phyloP scores from a whole-genome alignment of 2,113 vertebrate genomes.

The Dicerorhinus sumatrensis region DNA sequence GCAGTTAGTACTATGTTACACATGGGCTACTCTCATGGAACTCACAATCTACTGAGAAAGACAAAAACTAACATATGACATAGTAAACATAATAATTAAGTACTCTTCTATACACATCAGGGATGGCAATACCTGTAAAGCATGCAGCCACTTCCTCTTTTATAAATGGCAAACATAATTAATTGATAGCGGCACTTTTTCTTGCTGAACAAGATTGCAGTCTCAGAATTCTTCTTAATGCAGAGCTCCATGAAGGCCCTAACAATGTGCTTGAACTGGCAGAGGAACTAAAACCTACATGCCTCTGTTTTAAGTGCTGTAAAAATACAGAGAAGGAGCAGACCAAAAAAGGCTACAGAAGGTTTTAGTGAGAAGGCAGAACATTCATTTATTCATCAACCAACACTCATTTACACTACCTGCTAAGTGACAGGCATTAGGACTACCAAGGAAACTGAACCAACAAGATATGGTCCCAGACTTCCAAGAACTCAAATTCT shows the following conservation, averaged over 20 bases:
- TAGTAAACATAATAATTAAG: slow-evolving; percentile 17
- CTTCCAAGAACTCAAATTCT: background rate
- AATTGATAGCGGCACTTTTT: background rate
- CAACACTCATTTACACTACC: background rate
- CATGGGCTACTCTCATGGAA: background rate
- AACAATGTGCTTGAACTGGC: background rate
- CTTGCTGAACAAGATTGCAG: background rate
- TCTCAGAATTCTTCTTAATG: slow-evolving; percentile 34
- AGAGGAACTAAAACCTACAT: background rate
- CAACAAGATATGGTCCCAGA: background rate
- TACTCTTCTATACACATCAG: background rate
- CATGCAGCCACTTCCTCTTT: background rate
- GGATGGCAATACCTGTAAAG: background rate
- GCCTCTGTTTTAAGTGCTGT: background rate
- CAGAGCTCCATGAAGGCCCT: background rate
- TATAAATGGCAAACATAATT: slow-evolving; percentile 16
- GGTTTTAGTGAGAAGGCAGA: background rate
- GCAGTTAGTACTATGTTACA: background rate
- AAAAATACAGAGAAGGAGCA: background rate
- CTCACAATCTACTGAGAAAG: background rate
- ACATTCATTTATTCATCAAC: background rate
- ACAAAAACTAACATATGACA: background rate
- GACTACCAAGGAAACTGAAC: background rate
- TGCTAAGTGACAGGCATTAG: background rate
- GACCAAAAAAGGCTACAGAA: background rate